Evolutionary conservation across 2,797 vertebrate genomes (phyloP), one percentile per base, ranked within the genome.

Genomic region (Acomys russatus): DNA sequence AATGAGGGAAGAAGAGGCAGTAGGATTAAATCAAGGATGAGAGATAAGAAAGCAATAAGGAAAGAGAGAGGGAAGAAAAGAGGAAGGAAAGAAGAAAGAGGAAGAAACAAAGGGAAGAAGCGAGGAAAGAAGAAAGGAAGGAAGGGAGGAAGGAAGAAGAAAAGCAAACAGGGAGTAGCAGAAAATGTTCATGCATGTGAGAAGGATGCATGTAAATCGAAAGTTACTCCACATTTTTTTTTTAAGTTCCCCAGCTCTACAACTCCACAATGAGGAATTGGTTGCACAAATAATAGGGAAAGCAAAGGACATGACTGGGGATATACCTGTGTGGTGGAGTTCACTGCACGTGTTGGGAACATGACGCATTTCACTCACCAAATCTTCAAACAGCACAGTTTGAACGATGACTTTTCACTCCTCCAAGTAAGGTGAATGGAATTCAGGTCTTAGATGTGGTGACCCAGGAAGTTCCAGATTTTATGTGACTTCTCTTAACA

Each of bases 131-230:
- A 6, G 1, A 0, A 14, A 11, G 4, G 4, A 2, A 6, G 28
- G 11, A 3, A 44, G 44, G n/a, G n/a, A 4, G 3, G 1, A 33
- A 17, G 3, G 14, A 23, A 0, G 0, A 3, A 25, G 2, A 6
- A 1, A 4, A n/a, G 12, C 56, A 30, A 9, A 0, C 1, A 14
- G 23, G 4, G 30, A 44, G 49, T 49, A 33, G 49, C 14, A 14
- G 10, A 38, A 73, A 88, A 59, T 35, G 25, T 33, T 85, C 3
- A 14, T 86, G 25, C 5, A 14, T 86, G 25, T 76, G 30, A 44
- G 25, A 68, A 91, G 71, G 30, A 11, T 63, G 1, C 12, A 5
- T 35, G 30, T n/a, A 76, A 86, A 87, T 1, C 71, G 15, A 23
- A 89, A 87, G 38, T 79, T 35, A 54, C 15, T 83, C 77, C 9